Evolutionary conservation across 1,140 invertebrate species (phyloP), one percentile per base, ranked within the genome.

Genomic region (Platorchestia sp.): DNA sequence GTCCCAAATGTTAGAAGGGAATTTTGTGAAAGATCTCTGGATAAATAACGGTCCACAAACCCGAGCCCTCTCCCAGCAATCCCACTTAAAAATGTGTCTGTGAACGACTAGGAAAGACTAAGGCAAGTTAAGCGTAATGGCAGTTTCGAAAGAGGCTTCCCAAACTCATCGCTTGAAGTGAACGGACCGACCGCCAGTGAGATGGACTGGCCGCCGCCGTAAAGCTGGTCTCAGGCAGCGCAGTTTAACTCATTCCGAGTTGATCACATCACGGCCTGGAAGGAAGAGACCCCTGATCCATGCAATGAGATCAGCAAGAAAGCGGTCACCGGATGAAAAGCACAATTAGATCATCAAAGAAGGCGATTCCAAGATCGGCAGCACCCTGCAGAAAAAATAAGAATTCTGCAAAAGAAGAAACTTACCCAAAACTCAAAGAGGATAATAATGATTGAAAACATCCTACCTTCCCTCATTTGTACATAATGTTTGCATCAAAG

Each of bases 331-430:
- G 44, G 7, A 93, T 45, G 43, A 44, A 93, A 93, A 93, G 91
- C 43, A 93, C 91, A 93, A 93, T 93, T 93, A 93, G 91, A 93
- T 93, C 91, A 45, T 93, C 91, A 45, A 45, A 93, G 91, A 93
- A 44, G 91, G 87, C 36, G 22, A 14, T 44, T 36, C 59, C 27
- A 36, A 75, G 59, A 75, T 75, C 10, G 59, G 59, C 27, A 75
- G 59, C 59, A 75, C 59, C 59, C 59, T 75, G 59, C 59, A 75
- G 59, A 75, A 75, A 75, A 75, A 75, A 10, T 22, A 22, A 27
- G 59, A 75, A 75, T 75, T 75, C 59, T 19, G 36, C 1, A 36
- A 36, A 75, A 75, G 59, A 27, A 36, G 3, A 75, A 75, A 36
- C 14, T 36, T 27, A 14, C 3, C 27, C 14, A 3, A 27, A 75